A percentile compares a stretch with the other conserved stretches of the same genome.
Conservation (phyloP, 2,113 vertebrate genomes). For the Gorilla gorilla region DNA sequence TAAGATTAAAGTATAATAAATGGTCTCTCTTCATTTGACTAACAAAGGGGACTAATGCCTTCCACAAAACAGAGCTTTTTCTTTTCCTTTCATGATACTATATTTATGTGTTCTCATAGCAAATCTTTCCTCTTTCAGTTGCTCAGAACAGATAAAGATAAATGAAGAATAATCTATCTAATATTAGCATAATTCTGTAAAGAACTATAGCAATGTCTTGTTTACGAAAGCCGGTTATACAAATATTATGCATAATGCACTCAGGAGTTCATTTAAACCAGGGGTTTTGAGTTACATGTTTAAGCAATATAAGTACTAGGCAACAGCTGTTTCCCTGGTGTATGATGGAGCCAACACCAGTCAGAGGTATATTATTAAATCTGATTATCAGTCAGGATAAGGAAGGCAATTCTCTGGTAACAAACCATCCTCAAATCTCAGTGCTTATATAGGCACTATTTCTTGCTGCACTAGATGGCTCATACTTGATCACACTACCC, state of each 20-base stretch:
- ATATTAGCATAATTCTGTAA: neutral
- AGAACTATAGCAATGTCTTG: neutral
- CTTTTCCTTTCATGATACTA: neutral
- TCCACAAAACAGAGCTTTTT: neutral
- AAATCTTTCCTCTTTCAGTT: neutral
- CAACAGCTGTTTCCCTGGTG: neutral
- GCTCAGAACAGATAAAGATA: neutral
- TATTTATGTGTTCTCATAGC: neutral
- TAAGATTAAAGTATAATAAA: conserved; percentile 35
- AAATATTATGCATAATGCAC: neutral
- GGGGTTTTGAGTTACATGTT: neutral
- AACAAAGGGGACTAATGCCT: neutral
- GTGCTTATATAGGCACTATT: neutral
- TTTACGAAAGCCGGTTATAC: neutral
- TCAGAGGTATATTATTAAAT: neutral
- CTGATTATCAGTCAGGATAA: neutral
- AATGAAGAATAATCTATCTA: neutral
- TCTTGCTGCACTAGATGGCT: neutral
- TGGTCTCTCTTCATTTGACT: conserved; percentile 50
- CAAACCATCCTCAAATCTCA: neutral
- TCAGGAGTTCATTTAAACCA: neutral
- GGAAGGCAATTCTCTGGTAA: neutral
- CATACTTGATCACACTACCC: neutral
- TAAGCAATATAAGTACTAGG: neutral
- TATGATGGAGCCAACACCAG: neutral